Evolutionary conservation across 1,140 invertebrate species (phyloP), one percentile per base, ranked within the genome.

Genomic region (Grapholita molesta): DNA sequence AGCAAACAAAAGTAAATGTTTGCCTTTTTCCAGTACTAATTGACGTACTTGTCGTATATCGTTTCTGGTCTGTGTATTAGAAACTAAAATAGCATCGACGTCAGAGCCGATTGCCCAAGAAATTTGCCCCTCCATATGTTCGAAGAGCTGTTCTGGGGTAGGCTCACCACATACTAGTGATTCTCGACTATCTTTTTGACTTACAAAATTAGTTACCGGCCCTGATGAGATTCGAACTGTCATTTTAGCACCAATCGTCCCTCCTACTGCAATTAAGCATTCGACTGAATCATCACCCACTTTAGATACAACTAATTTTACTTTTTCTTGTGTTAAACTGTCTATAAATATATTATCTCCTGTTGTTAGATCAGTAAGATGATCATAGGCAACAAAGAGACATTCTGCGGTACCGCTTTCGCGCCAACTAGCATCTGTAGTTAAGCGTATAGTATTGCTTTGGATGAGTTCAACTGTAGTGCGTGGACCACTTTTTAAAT

Each of bases 1-100:
- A 70, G 94, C 86, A 78, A 92, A 85, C 4, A 92, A 77, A 32
- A 92, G 79, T 66, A 92, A 82, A 75, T 92, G 88, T 77, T 89
- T 92, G 35, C 88, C 90, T 70, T 86, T 90, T 71, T 90, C 83
- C 21, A 76, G 80, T 55, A 90, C 71, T 24, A 87, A 77, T 25
- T 83, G 72, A 71, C 75, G 80, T 3, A 92, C 80, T 53, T 79
- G 69, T 6, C 75, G 70, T 68, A 92, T 79, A 77, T 90, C 90
- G 70, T 84, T 73, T 52, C 57, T 67, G 69, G 68, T 75, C 76
- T 90, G 80, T 24, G 83, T 70, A 64, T 84, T 84, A 6, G 90
- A 85, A 11, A 90, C 65, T 64, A 92, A 78, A 48, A 92, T 71
- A 21, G 71, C 81, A 78, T 92, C 86, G 33, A 92, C 85, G 69